These are phyloP conservation scores for Clarias batrachus DNA, from an alignment of 2,113 vertebrate genomes.

Conservation along the genomic window DNA sequence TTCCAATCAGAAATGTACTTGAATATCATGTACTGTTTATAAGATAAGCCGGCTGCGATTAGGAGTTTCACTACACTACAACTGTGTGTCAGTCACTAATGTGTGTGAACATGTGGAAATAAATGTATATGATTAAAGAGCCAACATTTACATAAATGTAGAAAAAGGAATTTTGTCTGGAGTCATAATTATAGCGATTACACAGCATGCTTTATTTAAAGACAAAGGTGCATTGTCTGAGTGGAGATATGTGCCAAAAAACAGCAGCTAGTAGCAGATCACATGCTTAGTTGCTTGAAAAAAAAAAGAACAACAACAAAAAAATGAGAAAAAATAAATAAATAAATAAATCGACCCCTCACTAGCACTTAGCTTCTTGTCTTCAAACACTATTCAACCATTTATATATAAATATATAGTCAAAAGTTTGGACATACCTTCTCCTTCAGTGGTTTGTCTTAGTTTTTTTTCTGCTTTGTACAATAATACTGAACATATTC, in stretches of 20 bases:
- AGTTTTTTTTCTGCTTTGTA: no score
- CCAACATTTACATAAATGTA: slow-evolving; percentile 57
- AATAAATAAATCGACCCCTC: neutral
- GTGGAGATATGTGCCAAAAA: slow-evolving; percentile 56
- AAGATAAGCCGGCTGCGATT: slow-evolving; percentile 34
- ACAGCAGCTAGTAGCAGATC: slow-evolving; percentile 53
- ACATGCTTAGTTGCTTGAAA: slow-evolving; percentile 58
- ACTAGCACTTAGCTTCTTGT: neutral
- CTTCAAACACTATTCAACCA: neutral
- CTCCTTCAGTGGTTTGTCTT: no score
- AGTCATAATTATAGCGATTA: slow-evolving; percentile 63
- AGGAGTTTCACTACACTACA: neutral
- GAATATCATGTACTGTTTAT: slow-evolving; percentile 38
- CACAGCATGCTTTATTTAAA: slow-evolving; percentile 64
- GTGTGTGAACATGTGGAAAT: neutral
- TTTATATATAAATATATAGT: no score
- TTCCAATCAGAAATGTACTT: slow-evolving; percentile 29
- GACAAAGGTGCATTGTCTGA: slow-evolving; percentile 71
- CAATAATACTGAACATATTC: no score
- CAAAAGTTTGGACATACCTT: no score
- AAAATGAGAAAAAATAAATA: neutral
- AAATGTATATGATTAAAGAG: slow-evolving; percentile 26
- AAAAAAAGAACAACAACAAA: slow-evolving; percentile 10
- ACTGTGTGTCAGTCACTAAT: neutral
- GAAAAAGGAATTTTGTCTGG: slow-evolving; percentile 42